Evolutionary conservation across 30 jellyfish, hydroid and myxozoan genomes (phyloP), one percentile per base, ranked within the genome.

Genomic region (Rhopilema esculentum): DNA sequence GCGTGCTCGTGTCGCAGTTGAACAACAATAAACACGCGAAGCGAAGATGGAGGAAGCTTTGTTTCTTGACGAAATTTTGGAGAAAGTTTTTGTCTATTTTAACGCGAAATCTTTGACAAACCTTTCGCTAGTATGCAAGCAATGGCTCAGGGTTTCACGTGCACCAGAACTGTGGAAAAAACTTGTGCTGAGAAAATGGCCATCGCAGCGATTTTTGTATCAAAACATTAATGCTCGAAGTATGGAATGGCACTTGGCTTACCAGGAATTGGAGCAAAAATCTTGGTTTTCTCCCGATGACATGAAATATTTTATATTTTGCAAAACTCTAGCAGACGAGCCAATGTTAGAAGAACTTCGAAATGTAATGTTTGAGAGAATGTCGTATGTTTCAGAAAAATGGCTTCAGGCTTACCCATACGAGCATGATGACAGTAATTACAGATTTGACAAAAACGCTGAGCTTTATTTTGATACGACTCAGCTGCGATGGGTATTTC

Each of bases 261-360:
- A 85, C 33, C 91, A 90, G 72, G 99, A 90, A 31, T 63, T 95
- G 49, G 63, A 26, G 29, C 94, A 79, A 67, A 84, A 90, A 62
- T 87, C 96, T 33, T 91, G 97, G 96, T 96, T 86, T 66, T 90
- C 99, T 18, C 97, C 98, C 1, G 99, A 96, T 77, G 96, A 96
- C 30, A 96, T 96, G 99, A 96, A 88, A 79, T 96, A 96, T 74
- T 96, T 96, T 73, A 94, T 96, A n/a, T 76, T 91, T 50, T 96
- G 99, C 82, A 91, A 87, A 53, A 83, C 99, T 1, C 78, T 91
- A 16, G 92, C 95, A 21, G 97, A 96, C 77, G 99, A 96, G 70
- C 97, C 68, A 20, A 80, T 91, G 18, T 51, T 90, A 7, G 84
- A 82, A 17, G 93, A 63, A 33, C 74, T 91, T 18, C 73, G 98